These are phyloP conservation scores for Cydia strobilella DNA, from an alignment of 1,140 invertebrate species.

Conservation along the genomic window DNA sequence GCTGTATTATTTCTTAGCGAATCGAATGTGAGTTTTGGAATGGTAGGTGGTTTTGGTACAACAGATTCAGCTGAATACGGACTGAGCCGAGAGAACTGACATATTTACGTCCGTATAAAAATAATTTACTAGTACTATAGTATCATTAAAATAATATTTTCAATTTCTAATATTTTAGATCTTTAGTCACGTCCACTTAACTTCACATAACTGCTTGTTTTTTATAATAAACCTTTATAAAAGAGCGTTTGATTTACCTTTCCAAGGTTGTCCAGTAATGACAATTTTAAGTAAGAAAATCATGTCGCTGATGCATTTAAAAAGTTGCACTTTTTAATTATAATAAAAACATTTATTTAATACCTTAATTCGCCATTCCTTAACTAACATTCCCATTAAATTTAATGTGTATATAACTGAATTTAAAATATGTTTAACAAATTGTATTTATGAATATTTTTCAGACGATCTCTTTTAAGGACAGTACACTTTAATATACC, in stretches of 20 bases:
- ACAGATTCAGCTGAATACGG: slow-evolving; percentile 41
- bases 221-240: not conserved
- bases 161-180: not conserved
- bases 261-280: slow-evolving; percentile 9
- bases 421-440: slow-evolving; percentile 14
- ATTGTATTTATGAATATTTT: slow-evolving; percentile 18
- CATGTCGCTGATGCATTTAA: not conserved
- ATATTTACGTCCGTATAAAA: slow-evolving; percentile 37
- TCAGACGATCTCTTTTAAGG: slow-evolving; percentile 20
- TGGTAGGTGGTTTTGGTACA: slow-evolving; percentile 53
- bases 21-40: slow-evolving; percentile 32
- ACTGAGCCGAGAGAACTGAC: slow-evolving; percentile 34
- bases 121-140: not conserved
- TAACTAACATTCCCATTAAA: slow-evolving; percentile 25
- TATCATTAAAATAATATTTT: not conserved
- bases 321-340: not conserved
- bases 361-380: slow-evolving; percentile 14
- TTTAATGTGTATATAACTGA: slow-evolving; percentile 32
- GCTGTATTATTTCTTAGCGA: slow-evolving; percentile 16
- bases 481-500: not conserved
- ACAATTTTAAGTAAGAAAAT: slow-evolving; percentile 25
- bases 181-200: not conserved
- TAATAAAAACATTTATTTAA: not conserved
- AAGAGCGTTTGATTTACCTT: not conserved
- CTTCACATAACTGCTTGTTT: not conserved